phyloP scores from a whole-genome alignment of 2,113 vertebrate species.

The Indicator indicator region DNA sequence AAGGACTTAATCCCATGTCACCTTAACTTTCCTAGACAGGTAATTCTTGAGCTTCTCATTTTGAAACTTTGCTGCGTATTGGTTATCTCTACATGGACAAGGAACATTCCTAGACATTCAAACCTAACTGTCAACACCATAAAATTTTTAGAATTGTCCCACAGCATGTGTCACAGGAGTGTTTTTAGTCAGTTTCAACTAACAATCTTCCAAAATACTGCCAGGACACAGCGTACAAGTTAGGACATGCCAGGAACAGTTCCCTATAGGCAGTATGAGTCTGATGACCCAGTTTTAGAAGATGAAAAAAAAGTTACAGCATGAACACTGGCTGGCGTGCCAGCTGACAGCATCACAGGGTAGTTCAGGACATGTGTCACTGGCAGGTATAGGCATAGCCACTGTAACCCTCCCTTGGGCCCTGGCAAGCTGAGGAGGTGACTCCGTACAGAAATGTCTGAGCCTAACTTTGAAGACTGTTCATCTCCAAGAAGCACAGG shows the following conservation, averaged over 20 bases:
- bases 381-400: not conserved
- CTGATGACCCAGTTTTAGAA: not conserved
- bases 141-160: slow-evolving; percentile 34
- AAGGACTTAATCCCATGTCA: not conserved
- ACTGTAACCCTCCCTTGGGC: not conserved
- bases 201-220: slow-evolving; percentile 10
- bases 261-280: not conserved
- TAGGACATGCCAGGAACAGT: not conserved
- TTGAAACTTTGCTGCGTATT: not conserved
- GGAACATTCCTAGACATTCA: not conserved
- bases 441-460: not conserved
- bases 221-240: slow-evolving; percentile 20
- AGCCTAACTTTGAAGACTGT: not conserved
- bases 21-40: not conserved
- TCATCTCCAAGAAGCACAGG: not conserved
- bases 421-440: not conserved
- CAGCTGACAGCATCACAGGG: not conserved
- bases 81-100: not conserved
- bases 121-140: not conserved
- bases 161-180: slow-evolving; percentile 30
- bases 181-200: not conserved
- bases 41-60: not conserved
- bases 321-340: not conserved
- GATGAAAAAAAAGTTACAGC: not conserved
- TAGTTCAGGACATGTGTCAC: not conserved